Conservation (phyloP, 92 coral and sea anemone genomes). For the Epizoanthus fatuus region DNA sequence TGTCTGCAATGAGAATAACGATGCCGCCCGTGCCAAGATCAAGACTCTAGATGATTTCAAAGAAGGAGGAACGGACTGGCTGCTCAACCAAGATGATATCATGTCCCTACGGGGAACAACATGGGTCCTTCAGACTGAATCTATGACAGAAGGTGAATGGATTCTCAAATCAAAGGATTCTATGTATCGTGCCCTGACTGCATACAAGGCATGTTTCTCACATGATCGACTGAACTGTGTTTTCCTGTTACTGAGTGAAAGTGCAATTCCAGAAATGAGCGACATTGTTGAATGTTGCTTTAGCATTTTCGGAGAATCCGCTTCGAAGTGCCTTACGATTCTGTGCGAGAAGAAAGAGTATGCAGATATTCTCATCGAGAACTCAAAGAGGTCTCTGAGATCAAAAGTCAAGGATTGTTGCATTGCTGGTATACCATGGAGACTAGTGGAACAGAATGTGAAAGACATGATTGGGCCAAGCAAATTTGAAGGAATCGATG, state of each 20-base stretch:
- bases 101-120: conserved; percentile 70
- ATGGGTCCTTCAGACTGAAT: conserved; percentile 61
- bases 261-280: conserved; percentile 20
- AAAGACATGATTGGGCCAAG: conserved; percentile 66
- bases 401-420: conserved; percentile 42
- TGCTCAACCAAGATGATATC: conserved; percentile 4
- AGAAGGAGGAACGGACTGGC: conserved; percentile 23
- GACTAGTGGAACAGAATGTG: conserved; percentile 50
- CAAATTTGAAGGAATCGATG: conserved; percentile 58
- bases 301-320: conserved; percentile 34
- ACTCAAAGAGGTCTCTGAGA: background rate
- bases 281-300: conserved; percentile 39
- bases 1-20: conserved; percentile 67
- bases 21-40: conserved; percentile 62
- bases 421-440: conserved; percentile 54
- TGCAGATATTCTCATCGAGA: conserved; percentile 1
- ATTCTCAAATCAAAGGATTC: conserved; percentile 24
- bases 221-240: conserved; percentile 14
- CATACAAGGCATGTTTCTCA: conserved; percentile 17
- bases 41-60: conserved; percentile 69
- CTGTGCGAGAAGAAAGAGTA: conserved; percentile 8
- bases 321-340: conserved; percentile 6
- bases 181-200: conserved; percentile 43
- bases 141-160: conserved; percentile 53
- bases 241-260: conserved; percentile 13